A percentile compares a stretch with the other conserved stretches of the same genome.
phyloP scores from a whole-genome alignment of 2,113 vertebrate genomes.

The Gambusia affinis region DNA sequence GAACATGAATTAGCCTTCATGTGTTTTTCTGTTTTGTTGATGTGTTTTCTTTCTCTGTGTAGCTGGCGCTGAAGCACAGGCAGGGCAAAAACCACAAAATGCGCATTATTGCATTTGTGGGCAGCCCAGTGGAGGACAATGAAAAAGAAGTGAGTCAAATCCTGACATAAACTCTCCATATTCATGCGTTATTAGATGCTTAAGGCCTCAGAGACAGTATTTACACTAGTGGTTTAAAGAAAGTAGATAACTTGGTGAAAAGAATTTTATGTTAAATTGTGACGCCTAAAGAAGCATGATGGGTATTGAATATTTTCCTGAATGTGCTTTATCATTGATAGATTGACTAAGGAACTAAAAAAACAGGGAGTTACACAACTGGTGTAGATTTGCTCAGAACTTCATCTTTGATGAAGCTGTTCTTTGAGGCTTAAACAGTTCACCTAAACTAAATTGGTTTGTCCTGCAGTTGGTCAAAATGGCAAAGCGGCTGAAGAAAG shows the following conservation, averaged over 20 bases:
- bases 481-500: slow-evolving; percentile 96
- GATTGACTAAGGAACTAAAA: too few species aligned
- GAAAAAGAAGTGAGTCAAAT: slow-evolving; percentile 91
- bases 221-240: too few species aligned
- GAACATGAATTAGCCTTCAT: neutral
- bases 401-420: neutral
- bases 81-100: slow-evolving; percentile 99
- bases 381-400: too few species aligned
- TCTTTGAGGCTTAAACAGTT: neutral
- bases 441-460: neutral
- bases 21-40: neutral
- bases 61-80: slow-evolving; percentile 95
- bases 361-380: too few species aligned
- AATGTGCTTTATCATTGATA: too few species aligned
- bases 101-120: slow-evolving; percentile 95
- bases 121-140: slow-evolving; percentile 92
- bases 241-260: too few species aligned
- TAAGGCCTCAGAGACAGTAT: too few species aligned
- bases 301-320: too few species aligned
- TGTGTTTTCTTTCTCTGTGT: slow-evolving; percentile 6
- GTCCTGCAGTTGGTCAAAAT: slow-evolving; percentile 88
- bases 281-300: too few species aligned
- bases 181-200: neutral
- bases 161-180: neutral
- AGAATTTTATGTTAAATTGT: too few species aligned